phyloP scores from a whole-genome alignment of 2,113 vertebrate genomes.

The Typhlomys cinereus region DNA sequence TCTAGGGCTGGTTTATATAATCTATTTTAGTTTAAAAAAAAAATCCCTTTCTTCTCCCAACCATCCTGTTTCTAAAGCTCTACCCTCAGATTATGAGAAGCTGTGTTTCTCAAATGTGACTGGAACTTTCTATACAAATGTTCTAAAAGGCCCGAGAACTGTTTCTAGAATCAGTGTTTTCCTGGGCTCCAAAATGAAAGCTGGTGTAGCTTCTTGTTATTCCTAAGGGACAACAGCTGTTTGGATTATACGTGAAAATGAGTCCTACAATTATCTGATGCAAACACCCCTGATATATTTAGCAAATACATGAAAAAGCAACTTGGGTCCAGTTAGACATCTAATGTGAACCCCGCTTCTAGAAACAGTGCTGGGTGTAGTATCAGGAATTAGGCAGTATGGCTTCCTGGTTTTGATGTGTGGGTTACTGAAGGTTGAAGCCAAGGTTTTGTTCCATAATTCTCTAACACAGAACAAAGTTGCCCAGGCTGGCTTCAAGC shows the following conservation, averaged over 20 bases:
- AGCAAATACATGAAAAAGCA: constrained; percentile 16
- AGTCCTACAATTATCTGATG: neutral
- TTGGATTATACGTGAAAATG: neutral
- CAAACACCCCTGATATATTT: neutral
- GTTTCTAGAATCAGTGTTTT: neutral
- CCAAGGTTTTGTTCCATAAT: neutral
- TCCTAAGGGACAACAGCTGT: neutral
- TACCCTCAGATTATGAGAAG: neutral
- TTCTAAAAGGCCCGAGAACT: constrained; percentile 4
- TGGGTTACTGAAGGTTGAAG: neutral
- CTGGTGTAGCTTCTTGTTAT: neutral
- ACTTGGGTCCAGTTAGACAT: neutral
- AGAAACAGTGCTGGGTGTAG: neutral
- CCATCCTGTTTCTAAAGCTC: neutral
- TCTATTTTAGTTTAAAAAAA: neutral
- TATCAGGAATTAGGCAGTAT: neutral
- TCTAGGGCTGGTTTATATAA: neutral
- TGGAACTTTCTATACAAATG: neutral
- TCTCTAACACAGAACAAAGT: neutral
- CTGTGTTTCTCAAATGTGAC: neutral
- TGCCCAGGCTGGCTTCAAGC: neutral
- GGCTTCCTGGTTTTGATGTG: neutral
- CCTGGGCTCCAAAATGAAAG: constrained; percentile 17
- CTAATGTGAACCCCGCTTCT: neutral
- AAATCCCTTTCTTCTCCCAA: neutral